Percentiles rank a stretch among this genome's conserved stretches.
Evolutionary conservation across 2,888 invertebrate species (phyloP).

Genomic region (Nomada goodeniana): DNA sequence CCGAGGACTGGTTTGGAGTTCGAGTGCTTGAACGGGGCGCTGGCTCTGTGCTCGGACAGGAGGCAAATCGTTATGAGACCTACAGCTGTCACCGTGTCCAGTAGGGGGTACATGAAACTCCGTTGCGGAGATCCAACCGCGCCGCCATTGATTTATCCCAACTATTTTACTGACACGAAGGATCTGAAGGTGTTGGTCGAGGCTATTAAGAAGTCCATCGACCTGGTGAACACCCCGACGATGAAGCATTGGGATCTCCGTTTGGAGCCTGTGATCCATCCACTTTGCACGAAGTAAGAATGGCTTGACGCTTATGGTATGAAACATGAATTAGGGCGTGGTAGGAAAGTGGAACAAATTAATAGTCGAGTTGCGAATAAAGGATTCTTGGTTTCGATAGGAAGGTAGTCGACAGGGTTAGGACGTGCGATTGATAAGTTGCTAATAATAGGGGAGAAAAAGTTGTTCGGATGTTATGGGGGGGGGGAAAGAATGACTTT

Average conservation of each 20-base stretch:
- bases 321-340: background rate
- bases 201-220: conserved; percentile 86
- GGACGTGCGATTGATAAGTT: too few species aligned
- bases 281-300: conserved; percentile 85
- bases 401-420: too few species aligned
- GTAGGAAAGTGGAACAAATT: background rate
- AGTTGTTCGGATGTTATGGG: too few species aligned
- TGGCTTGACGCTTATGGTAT: background rate
- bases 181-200: conserved; percentile 87
- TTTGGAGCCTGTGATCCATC: conserved; percentile 86
- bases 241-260: conserved; percentile 87
- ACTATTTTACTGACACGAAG: conserved; percentile 88
- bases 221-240: conserved; percentile 86
- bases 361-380: background rate
- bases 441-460: too few species aligned
- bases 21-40: conserved; percentile 76
- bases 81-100: conserved; percentile 74
- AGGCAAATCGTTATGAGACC: conserved; percentile 82
- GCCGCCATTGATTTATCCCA: conserved; percentile 89
- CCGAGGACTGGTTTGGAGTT: conserved; percentile 72
- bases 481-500: too few species aligned
- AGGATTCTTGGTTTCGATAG: too few species aligned
- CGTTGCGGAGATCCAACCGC: conserved; percentile 88
- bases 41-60: conserved; percentile 73
- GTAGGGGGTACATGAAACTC: conserved; percentile 87